Evolutionary conservation across 1,140 invertebrate species (phyloP), one percentile per base, ranked within the genome.

Genomic region (Drosophila santomea): DNA sequence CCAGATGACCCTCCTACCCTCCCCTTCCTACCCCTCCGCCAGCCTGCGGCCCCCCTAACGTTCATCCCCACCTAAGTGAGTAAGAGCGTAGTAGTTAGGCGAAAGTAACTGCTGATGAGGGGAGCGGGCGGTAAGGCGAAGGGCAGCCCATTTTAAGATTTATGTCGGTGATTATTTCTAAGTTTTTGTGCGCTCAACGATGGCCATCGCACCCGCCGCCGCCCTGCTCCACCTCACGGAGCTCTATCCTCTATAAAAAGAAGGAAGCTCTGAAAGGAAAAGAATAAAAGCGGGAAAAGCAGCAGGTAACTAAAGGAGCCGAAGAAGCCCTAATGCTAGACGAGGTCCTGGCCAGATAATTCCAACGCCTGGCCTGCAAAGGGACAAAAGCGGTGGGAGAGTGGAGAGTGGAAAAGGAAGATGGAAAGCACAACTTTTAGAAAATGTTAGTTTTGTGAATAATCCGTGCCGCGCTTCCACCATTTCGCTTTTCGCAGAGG

Each of bases 91-190:
- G 83, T 82, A 82, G 79, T 86, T 88, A 83, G 63, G 76, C 66
- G 69, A 61, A 47, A 44, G 71, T 39, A 73, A 28, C 35, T 28
- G 36, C 15, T 20, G 47, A 36, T 11, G 15, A 28, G 8, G 41
- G 50, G 14, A 44, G 15, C 28, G 48, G 32, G 38, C 45, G 11
- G 50, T 20, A n/a, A 36, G 36, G 68, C 67, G 23, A 35, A 38
- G 39, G 52, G 68, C 56, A 80, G 78, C 69, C 63, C 69, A 83
- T 91, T 91, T 91, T 85, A 84, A 91, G 90, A 91, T 91, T 91
- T 91, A 91, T 91, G 82, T 91, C 72, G 90, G 90, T 90, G 90
- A 91, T 91, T 91, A 91, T 91, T 91, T 91, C 90, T 91, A 91
- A 88, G 84, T 89, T 89, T 88, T 89, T 89, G 80, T 88, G 77